These are phyloP conservation scores for Diarsia rubi DNA, from an alignment of 2,888 invertebrate genomes.

Conservation along the genomic window DNA sequence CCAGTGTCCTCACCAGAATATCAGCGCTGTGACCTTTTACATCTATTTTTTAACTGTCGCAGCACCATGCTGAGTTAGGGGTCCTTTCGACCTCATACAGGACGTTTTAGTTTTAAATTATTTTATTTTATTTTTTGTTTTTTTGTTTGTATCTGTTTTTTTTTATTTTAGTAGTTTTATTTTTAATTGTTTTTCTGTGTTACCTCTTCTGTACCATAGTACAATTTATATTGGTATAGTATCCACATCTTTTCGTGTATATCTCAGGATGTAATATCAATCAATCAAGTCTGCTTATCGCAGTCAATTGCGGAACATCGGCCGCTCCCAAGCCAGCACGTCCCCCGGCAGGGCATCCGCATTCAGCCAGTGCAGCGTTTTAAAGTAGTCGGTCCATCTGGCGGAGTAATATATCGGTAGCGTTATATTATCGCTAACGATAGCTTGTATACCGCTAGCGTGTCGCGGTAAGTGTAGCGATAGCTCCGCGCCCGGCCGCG, in stretches of 20 bases:
- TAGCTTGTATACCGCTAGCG: conserved; percentile 41
- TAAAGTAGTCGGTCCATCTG: neutral
- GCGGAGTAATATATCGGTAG: neutral
- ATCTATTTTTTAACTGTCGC: neutral
- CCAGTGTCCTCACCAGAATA: neutral
- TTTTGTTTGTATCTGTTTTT: too few relatives aligned
- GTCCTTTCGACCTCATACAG: too few relatives aligned
- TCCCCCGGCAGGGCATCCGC: neutral
- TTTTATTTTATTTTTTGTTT: too few relatives aligned
- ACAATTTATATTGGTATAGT: neutral
- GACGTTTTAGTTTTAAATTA: too few relatives aligned
- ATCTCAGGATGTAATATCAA: conserved; percentile 16
- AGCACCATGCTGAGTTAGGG: too few relatives aligned
- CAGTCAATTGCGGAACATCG: neutral
- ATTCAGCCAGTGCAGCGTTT: neutral
- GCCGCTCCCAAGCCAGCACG: neutral
- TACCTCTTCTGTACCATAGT: neutral
- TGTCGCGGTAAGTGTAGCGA: conserved; percentile 58
- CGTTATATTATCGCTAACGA: neutral
- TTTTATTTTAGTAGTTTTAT: too few relatives aligned
- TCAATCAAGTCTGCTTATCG: neutral
- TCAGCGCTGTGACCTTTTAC: neutral
- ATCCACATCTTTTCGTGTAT: conserved; percentile 5
- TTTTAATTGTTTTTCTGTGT: too few relatives aligned
- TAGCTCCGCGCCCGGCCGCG: conserved; percentile 73